Base-by-base conservation (phyloP, 1,140 invertebrate species). In the Drosophila novamexicana region DNA sequence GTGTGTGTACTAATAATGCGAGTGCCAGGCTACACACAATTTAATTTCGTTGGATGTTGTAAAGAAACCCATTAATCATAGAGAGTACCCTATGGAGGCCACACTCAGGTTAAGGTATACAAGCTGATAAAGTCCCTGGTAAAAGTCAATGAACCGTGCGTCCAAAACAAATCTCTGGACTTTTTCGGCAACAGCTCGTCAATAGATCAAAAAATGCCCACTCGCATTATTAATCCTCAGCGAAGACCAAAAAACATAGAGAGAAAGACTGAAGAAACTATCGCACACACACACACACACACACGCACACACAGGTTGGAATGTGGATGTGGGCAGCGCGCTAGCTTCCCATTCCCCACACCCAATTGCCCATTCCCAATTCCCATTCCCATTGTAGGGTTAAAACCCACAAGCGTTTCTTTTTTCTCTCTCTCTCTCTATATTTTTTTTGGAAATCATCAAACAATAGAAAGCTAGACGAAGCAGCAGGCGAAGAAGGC, bases 401-500 rank as follows among this genome's bases (percentile, higher is more conserved):
- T 83, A 89, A 88, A 88, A 89, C 84, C 83, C 84, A 88, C 83
- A 67, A 80, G 66, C 83, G 70, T 74, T 69, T 82, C 57, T 72
- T 54, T 45, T 53, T 61, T 39, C 32, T 61, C 47, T 69, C 22
- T 45, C 45, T 63, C 47, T 36, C 49, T 61, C n/a, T n/a, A n/a
- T n/a, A 14, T 52, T 44, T 69, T 71, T 85, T 85, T 88, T 88
- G 83, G 84, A 81, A 89, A 84, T 74, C 83, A 88, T 82, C 83
- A 80, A 76, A 88, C 83, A 88, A 88, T 89, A 88, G 83, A 88
- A 88, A 88, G 83, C 84, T 89, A 88, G 83, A 88, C 79, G 84
- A 88, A 73, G 68, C 82, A 86, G 62, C 69, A 76, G 73, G 73
- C 76, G 61, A 81, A 78, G 61, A 71, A 75, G 70, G 66, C 83